Evolutionary conservation across 1,140 invertebrate species (phyloP).

Genomic region (Cyclargus thomasi): DNA sequence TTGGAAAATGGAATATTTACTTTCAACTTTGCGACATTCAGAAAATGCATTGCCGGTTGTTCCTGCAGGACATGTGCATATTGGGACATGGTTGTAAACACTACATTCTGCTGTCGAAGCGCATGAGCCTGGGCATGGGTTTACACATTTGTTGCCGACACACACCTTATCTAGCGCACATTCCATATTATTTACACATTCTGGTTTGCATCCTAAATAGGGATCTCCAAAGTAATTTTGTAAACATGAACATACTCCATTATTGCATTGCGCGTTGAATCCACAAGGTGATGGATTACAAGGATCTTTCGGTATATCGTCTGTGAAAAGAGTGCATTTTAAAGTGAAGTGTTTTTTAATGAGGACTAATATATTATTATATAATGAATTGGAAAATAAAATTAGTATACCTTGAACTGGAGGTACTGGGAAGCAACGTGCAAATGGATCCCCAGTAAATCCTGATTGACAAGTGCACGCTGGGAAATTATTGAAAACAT

Average conservation of each 20-base stretch:
- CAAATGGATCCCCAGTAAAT: constrained; percentile 80
- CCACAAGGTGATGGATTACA: constrained; percentile 85
- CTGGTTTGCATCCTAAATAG: constrained; percentile 80
- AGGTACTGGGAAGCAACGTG: constrained; percentile 66
- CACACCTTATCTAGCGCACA: constrained; percentile 82
- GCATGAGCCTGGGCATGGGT: constrained; percentile 84
- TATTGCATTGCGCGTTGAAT: constrained; percentile 79
- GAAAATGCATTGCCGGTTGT: constrained; percentile 79
- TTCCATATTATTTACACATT: constrained; percentile 81
- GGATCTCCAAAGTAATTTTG: constrained; percentile 82
- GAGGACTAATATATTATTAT: no score
- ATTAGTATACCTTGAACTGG: constrained; percentile 70
- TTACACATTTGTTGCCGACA: constrained; percentile 80
- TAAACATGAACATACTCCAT: constrained; percentile 80
- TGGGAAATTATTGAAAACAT: constrained; percentile 79
- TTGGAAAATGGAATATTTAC: constrained; percentile 31
- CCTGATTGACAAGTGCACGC: constrained; percentile 80
- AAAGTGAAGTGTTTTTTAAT: not conserved
- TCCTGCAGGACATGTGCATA: constrained; percentile 80
- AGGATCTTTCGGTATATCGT: constrained; percentile 74
- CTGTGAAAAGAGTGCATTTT: constrained; percentile 33
- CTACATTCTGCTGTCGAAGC: constrained; percentile 80
- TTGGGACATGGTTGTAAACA: constrained; percentile 82
- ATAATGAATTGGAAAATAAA: no score
- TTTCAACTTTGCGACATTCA: constrained; percentile 70